Percentiles rank a stretch among this genome's conserved stretches.
Evolutionary conservation across 2,888 invertebrate species (phyloP).

Genomic region (Tiliacea aurago): DNA sequence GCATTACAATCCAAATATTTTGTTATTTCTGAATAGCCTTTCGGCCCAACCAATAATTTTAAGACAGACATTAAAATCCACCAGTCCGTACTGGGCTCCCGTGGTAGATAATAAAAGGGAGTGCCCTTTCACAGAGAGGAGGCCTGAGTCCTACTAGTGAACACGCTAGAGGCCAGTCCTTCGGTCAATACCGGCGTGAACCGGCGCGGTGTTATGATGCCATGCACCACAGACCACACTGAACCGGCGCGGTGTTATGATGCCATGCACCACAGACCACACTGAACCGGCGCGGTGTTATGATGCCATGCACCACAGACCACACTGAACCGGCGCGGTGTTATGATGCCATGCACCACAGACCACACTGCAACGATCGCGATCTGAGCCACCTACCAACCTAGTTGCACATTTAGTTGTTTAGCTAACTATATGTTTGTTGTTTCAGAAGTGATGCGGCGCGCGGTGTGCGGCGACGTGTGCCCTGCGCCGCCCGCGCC

Average conservation of each 20-base stretch:
- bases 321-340: background rate
- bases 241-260: too few relatives aligned
- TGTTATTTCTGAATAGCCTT: background rate
- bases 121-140: background rate
- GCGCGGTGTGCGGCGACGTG: constrained; percentile 87
- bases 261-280: too few relatives aligned
- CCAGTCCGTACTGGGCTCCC: too few relatives aligned
- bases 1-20: background rate
- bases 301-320: too few relatives aligned
- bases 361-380: too few relatives aligned
- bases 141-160: background rate
- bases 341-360: too few relatives aligned
- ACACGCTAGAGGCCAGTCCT: background rate
- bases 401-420: background rate
- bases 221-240: background rate
- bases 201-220: too few relatives aligned
- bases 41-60: background rate
- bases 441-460: constrained; percentile 90
- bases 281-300: too few relatives aligned
- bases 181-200: background rate
- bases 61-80: background rate
- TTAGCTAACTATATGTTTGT: constrained; percentile 43
- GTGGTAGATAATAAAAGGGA: background rate
- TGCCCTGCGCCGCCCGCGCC: constrained; percentile 80
- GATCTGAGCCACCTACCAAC: background rate